Percentiles rank a stretch among this genome's conserved stretches.
Evolutionary conservation across 2,797 vertebrate genomes (phyloP).

Genomic region (Coregonus suidteri): DNA sequence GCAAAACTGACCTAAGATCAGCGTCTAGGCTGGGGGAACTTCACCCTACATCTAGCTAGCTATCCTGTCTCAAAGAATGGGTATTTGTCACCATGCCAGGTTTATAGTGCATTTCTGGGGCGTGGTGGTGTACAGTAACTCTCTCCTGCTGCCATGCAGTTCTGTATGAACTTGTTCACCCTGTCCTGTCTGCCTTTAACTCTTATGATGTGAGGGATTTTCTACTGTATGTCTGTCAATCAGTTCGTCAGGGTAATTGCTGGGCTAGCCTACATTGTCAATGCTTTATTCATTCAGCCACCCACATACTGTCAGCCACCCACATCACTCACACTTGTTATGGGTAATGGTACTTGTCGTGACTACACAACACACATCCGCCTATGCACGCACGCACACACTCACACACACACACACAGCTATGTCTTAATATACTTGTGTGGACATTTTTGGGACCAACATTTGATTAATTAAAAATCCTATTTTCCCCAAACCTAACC

Average conservation of each 20-base stretch:
- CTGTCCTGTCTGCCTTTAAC: constrained; percentile 26
- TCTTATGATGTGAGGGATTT: constrained; percentile 36
- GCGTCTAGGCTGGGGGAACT: too few species aligned
- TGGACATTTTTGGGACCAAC: too few species aligned
- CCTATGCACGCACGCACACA: neutral
- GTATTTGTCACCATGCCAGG: constrained; percentile 57
- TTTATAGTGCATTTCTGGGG: constrained; percentile 51
- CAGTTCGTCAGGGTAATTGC: neutral
- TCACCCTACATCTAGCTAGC: too few species aligned
- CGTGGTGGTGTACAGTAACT: constrained; percentile 48
- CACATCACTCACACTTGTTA: neutral
- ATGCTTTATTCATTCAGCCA: neutral
- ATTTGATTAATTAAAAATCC: too few species aligned
- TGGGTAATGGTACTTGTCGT: neutral
- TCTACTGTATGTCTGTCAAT: neutral
- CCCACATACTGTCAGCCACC: neutral
- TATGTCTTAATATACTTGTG: too few species aligned
- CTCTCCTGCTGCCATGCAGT: constrained; percentile 2
- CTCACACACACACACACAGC: neutral
- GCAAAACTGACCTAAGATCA: too few species aligned
- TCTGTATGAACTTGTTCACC: constrained; percentile 64
- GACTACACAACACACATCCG: too few species aligned
- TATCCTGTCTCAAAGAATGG: constrained; percentile 62
- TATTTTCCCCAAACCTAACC: too few species aligned
- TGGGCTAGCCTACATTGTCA: neutral